These are phyloP conservation scores for Drosophila hamatofila DNA, from an alignment of 2,888 invertebrate genomes.

Conservation along the genomic window DNA sequence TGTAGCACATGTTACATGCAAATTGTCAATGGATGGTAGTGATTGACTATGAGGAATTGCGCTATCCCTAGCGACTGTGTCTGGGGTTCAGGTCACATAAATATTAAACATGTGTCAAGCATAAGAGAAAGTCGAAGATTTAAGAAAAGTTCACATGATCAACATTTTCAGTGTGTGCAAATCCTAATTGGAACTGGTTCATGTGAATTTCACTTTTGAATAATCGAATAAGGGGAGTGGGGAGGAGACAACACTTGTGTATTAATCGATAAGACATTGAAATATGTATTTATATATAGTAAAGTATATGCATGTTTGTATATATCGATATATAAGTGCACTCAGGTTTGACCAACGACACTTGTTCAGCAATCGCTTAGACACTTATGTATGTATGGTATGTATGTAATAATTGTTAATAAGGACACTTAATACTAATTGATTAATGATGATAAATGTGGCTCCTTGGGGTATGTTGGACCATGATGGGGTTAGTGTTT, in stretches of 20 bases:
- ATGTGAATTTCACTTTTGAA: conserved; percentile 11
- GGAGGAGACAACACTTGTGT: neutral
- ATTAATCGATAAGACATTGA: conserved; percentile 11
- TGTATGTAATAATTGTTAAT: conserved; percentile 17
- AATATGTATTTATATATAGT: neutral
- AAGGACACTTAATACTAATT: conserved; percentile 17
- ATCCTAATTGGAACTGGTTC: conserved; percentile 3
- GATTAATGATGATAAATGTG: conserved; percentile 1
- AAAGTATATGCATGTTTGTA: neutral
- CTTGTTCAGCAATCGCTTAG: conserved; percentile 4
- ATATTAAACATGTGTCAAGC: conserved; percentile 10
- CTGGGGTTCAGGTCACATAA: conserved; percentile 5
- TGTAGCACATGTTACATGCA: conserved; percentile 25
- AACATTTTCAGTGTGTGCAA: neutral
- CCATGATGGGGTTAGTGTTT: conserved; percentile 6
- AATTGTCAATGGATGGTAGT: conserved; percentile 3
- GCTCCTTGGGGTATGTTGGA: conserved; percentile 5
- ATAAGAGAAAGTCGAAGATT: conserved; percentile 1
- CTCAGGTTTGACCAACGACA: neutral
- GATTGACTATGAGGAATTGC: neutral
- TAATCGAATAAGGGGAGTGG: neutral
- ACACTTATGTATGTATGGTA: conserved; percentile 3
- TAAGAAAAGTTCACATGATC: conserved; percentile 23
- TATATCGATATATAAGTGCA: neutral
- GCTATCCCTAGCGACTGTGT: neutral